Percentiles rank a stretch among this genome's conserved stretches.
These are phyloP conservation scores for Esox niger DNA, from an alignment of 2,113 vertebrate genomes.

Conservation along the genomic window DNA sequence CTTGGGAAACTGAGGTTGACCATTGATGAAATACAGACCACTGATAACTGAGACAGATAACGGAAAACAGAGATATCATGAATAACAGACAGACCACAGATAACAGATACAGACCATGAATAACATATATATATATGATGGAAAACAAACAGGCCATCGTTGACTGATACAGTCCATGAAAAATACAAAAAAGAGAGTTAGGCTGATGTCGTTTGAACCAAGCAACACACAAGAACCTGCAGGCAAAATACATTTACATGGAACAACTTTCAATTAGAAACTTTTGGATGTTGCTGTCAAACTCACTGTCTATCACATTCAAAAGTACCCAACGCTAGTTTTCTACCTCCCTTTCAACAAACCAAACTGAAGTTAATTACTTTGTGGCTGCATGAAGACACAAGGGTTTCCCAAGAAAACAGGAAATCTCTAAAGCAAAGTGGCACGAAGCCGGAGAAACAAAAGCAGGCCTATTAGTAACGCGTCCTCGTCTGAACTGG, in stretches of 20 bases:
- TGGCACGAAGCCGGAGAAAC: background rate
- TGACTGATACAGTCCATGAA: too few species aligned
- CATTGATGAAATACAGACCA: too few species aligned
- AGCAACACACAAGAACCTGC: background rate
- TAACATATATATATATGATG: too few species aligned
- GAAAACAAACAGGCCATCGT: too few species aligned
- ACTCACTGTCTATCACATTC: background rate
- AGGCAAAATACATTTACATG: background rate
- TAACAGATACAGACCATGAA: too few species aligned
- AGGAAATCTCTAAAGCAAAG: background rate
- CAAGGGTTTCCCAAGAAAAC: background rate
- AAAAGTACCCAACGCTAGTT: background rate
- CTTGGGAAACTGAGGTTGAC: too few species aligned
- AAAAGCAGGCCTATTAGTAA: background rate
- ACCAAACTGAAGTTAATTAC: background rate
- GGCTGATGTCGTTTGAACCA: too few species aligned
- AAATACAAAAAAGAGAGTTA: background rate
- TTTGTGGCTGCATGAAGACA: background rate
- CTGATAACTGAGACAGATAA: too few species aligned
- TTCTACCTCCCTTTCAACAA: background rate
- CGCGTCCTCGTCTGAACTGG: background rate
- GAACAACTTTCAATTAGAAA: background rate
- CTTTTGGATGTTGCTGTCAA: background rate
- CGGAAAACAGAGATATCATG: too few species aligned
- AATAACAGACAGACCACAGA: too few species aligned